Conservation (phyloP, 2,797 vertebrate species). For the Sylvilagus floridanus region DNA sequence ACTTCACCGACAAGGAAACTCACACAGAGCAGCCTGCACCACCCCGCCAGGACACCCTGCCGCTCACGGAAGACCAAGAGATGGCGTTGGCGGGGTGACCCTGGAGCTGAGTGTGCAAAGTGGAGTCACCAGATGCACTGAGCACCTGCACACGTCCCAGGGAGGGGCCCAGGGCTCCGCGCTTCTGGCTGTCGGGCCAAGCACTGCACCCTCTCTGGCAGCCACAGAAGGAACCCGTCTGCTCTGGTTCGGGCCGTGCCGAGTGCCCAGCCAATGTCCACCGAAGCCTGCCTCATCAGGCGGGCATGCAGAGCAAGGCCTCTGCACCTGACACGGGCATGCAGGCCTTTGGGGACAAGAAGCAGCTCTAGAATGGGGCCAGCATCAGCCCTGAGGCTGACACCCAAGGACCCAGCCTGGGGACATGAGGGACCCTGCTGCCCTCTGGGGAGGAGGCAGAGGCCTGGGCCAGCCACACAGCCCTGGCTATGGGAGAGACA, state of each 20-base stretch:
- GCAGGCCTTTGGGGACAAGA: background rate
- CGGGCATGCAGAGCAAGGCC: background rate
- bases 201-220: accelerated
- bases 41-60: accelerated
- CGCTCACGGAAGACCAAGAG: background rate
- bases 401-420: background rate
- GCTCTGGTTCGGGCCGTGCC: background rate
- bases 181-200: too few relatives aligned
- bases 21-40: background rate
- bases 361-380: background rate
- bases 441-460: background rate
- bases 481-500: too few relatives aligned
- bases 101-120: background rate
- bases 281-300: background rate
- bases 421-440: accelerated
- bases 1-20: background rate
- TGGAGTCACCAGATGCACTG: background rate
- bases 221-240: background rate
- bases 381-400: accelerated
- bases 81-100: background rate
- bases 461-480: background rate
- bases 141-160: background rate
- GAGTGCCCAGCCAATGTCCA: background rate
- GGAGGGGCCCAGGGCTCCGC: background rate
- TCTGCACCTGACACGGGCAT: background rate